phyloP scores from a whole-genome alignment of 2,888 invertebrate species.

The Buathra laborator region DNA sequence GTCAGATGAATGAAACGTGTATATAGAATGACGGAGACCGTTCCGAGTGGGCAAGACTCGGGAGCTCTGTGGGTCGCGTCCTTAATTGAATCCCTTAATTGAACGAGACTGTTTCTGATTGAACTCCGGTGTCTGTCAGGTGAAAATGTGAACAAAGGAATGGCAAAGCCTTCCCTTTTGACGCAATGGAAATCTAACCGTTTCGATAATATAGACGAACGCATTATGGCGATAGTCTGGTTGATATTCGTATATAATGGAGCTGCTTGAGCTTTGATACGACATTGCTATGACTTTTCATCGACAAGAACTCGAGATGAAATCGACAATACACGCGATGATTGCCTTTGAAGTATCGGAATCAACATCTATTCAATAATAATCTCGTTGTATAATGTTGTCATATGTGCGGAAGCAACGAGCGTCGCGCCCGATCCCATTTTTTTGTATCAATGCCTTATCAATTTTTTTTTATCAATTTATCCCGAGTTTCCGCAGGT shows the following conservation, averaged over 20 bases:
- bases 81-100: conserved; percentile 30
- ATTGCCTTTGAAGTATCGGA: neutral
- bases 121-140: neutral
- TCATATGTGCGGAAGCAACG: too few relatives aligned
- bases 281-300: neutral
- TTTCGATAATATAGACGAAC: neutral
- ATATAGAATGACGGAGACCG: neutral
- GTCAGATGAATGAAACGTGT: too few relatives aligned
- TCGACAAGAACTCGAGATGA: neutral
- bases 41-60: conserved; percentile 4
- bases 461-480: too few relatives aligned
- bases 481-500: too few relatives aligned
- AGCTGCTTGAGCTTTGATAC: neutral
- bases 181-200: neutral
- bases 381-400: too few relatives aligned
- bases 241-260: neutral
- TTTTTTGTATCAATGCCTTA: too few relatives aligned
- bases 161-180: neutral
- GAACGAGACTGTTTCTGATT: conserved; percentile 25
- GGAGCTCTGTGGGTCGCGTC: neutral
- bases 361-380: neutral
- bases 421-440: too few relatives aligned
- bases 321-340: neutral
- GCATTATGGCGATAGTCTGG: neutral
- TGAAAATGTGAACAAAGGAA: neutral